Evolutionary conservation across 2,113 vertebrate genomes (phyloP).

Genomic region (Peromyscus californicus): DNA sequence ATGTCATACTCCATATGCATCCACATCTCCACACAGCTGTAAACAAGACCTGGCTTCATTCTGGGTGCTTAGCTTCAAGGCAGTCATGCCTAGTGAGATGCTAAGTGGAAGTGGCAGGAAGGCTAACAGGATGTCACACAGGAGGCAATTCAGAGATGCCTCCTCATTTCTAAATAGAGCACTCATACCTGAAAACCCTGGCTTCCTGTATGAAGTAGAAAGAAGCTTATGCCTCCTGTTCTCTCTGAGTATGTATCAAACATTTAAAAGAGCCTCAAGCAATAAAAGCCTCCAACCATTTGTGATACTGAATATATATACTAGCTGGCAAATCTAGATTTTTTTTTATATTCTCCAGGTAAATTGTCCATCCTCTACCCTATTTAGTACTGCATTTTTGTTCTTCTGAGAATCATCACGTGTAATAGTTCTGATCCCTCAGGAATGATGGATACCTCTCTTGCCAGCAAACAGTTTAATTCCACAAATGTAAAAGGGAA

Average conservation of each 20-base stretch:
- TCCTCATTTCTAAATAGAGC: constrained; percentile 16
- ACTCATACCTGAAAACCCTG: background rate
- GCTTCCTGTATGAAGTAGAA: background rate
- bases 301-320: background rate
- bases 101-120: constrained; percentile 8
- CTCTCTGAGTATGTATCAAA: background rate
- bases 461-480: background rate
- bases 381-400: background rate
- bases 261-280: constrained; percentile 16
- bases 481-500: background rate
- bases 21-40: background rate
- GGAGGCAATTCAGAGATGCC: background rate
- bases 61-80: background rate
- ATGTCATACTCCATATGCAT: background rate
- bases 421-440: background rate
- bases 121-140: background rate
- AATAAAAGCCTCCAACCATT: background rate
- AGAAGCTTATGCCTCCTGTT: background rate
- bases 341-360: background rate
- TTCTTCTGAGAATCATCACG: background rate
- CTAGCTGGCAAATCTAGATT: background rate
- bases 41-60: background rate
- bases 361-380: background rate
- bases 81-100: background rate
- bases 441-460: background rate